Base-by-base conservation (phyloP, 2,113 vertebrate genomes). In the Lamprologus sp. region DNA sequence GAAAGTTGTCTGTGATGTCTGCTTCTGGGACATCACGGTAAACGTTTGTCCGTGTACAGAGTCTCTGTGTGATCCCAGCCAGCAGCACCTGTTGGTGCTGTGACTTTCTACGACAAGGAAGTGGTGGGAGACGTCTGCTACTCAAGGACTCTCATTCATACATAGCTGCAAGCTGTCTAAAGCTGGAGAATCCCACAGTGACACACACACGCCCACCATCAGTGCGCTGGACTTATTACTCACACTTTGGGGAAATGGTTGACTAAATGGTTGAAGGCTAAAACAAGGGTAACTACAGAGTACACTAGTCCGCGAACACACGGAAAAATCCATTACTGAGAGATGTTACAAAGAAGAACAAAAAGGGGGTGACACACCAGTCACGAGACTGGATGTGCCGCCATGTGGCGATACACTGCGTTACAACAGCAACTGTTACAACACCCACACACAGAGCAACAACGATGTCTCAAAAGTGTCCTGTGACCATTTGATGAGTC, bases 141-240 rank as follows among this genome's bases (percentile, higher is more conserved):
- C 84, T 92, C 91, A 95, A 95, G 89, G 94, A 93, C 93, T 91
- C 33, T 88, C 51, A 35, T 85, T 89, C 73, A 87, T 42, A 51
- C 49, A 11, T 15, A 19, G 19, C 33, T 56, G 17, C 2, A 33
- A 21, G 23, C 28, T 19, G 35, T 51, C 26, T 21, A 13, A 56
- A 68, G 26, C 40, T 79, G 37, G 17, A n/a, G 19, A 15, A 26
- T 87, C 79, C 68, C 77, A 56, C 19, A 37, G 17, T 82, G 58
- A 35, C 58, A 63, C 6, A 63, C 58, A n/a, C 31, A 63, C 6
- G 17, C 31, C 15, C 56, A 60, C 15, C 9, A 19, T 63, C 58
- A 12, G 31, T n/a, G 17, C 17, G 31, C 58, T 63, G 31, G 58
- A 63, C 58, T 7, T 63, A 63, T 70, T 70, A 37, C 12, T 15